A percentile compares a stretch with the other conserved stretches of the same genome.
Evolutionary conservation across 2,113 vertebrate species (phyloP).

Genomic region (Cynopterus brachyotis): DNA sequence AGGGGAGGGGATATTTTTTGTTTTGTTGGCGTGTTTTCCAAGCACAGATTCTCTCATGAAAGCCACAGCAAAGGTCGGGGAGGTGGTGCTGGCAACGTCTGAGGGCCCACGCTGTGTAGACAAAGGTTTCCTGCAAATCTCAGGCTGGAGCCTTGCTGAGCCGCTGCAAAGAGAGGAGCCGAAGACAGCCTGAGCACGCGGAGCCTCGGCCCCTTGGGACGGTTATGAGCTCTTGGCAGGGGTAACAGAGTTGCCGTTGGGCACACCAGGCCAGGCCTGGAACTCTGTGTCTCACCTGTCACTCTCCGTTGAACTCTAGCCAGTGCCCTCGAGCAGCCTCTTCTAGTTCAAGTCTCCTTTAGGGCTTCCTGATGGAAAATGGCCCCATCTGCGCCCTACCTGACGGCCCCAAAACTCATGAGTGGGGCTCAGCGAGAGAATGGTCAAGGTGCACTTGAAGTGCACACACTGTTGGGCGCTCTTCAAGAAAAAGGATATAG

Average conservation of each 20-base stretch:
- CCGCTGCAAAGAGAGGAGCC: too few species aligned
- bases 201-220: not conserved
- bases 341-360: not conserved
- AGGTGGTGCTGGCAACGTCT: not conserved
- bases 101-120: too few species aligned
- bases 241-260: too few species aligned
- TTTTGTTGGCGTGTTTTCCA: not conserved
- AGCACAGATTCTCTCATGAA: not conserved
- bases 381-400: too few species aligned
- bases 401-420: too few species aligned
- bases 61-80: not conserved
- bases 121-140: not conserved
- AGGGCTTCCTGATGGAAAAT: not conserved
- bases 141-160: not conserved
- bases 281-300: not conserved
- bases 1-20: not conserved
- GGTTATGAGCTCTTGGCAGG: not conserved
- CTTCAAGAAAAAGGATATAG: not conserved
- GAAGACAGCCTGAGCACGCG: not conserved
- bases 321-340: too few species aligned
- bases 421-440: fast-evolving
- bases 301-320: not conserved
- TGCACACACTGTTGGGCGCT: not conserved
- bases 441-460: not conserved
- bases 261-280: fast-evolving